These are phyloP conservation scores for Sciurus carolinensis DNA, from an alignment of 2,797 vertebrate genomes.

Conservation along the genomic window DNA sequence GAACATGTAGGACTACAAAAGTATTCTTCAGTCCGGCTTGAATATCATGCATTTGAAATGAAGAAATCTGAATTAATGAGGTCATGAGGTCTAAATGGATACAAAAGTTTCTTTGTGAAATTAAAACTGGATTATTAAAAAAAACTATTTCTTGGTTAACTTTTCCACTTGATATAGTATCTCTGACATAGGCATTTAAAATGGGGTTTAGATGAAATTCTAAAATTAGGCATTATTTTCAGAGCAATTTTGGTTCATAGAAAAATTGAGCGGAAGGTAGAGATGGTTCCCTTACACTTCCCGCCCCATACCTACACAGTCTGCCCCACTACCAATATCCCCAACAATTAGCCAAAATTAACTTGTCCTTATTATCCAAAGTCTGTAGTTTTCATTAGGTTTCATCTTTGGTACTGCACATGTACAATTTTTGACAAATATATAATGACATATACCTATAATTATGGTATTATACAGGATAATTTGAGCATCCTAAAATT, in stretches of 20 bases:
- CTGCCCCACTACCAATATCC: background rate
- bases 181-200: background rate
- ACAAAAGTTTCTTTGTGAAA: slow-evolving; percentile 46
- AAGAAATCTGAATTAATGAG: slow-evolving; percentile 73
- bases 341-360: background rate
- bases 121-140: slow-evolving; percentile 59
- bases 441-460: background rate
- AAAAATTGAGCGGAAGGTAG: background rate
- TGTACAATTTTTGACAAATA: background rate
- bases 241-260: background rate
- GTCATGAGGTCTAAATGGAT: slow-evolving; percentile 59
- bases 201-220: background rate
- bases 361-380: background rate
- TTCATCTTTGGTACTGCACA: background rate
- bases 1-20: background rate
- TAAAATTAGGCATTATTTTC: background rate
- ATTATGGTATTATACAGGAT: background rate
- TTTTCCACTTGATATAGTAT: slow-evolving; percentile 1
- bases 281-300: background rate
- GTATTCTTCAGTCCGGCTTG: background rate
- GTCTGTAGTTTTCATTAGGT: background rate
- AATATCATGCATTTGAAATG: slow-evolving; percentile 57
- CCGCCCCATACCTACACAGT: fast-evolving
- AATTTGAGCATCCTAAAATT: background rate
- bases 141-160: background rate